Evolutionary conservation across 2,888 invertebrate species (phyloP), one percentile per base, ranked within the genome.

Genomic region (Apodemia duryi): DNA sequence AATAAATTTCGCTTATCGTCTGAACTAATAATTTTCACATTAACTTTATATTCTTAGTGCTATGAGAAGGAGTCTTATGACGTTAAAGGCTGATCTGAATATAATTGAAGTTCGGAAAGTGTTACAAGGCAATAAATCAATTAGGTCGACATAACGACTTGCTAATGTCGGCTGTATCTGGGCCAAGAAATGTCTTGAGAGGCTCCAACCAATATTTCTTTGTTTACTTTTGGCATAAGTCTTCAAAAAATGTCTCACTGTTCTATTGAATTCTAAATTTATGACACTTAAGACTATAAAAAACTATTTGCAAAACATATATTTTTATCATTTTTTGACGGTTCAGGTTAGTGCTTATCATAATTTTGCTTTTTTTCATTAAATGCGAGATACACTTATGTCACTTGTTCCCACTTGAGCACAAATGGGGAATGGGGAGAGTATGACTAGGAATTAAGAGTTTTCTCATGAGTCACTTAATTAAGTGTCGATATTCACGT

Each of bases 211-310:
- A 74, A 71, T 74, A 74, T 74, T 75, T 74, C 80, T 78, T 85
- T 85, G 83, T 85, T 79, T 71, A 73, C 73, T 74, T 79, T 84
- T 85, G 84, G 84, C 84, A 83, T 77, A 73, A 71, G 70, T 70
- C 69, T 70, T 46, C 73, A 74, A 57, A 57, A 57, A 57, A 28
- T 52, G 10, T 28, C 28, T 52, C 46, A 13, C 13, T 57, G 54
- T 54, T 21, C 29, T 9, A 21, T 28, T 29, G 10, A 54, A 54
- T 54, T 1, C 28, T 5, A 54, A 54, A 7, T 0, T 6, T 38
- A 38, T 7, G 38, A 38, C 7, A 7, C 7, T 32, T 32, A 32
- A 32, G 4, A 32, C 4, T 2, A 32, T 32, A 1, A 32, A 32
- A 32, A 32, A 32, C 2, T 4, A 32, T 32, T 1, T 1, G 32